Evolutionary conservation across 2,113 vertebrate species (phyloP).

Genomic region (Callaeas wilsoni): DNA sequence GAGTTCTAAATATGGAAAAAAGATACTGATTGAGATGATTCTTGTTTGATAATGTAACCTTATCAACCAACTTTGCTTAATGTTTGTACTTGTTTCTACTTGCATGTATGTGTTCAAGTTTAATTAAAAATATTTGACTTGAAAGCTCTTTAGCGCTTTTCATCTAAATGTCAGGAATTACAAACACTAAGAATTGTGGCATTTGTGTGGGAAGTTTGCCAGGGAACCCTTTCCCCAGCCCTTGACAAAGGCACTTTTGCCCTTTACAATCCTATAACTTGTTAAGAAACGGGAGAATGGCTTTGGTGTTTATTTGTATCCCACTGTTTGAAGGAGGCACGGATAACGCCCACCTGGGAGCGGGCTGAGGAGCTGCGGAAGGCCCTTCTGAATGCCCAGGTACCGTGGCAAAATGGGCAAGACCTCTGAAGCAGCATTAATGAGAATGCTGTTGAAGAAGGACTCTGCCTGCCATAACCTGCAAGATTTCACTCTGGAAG

Average conservation of each 20-base stretch:
- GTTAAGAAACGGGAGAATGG: background rate
- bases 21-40: background rate
- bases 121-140: slow-evolving; percentile 62
- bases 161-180: slow-evolving; percentile 20
- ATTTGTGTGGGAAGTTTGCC: background rate
- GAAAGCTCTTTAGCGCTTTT: slow-evolving; percentile 55
- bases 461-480: background rate
- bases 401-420: background rate
- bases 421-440: background rate
- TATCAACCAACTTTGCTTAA: background rate
- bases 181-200: background rate
- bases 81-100: slow-evolving; percentile 54
- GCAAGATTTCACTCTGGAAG: background rate
- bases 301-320: background rate
- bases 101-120: slow-evolving; percentile 43
- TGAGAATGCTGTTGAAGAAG: background rate
- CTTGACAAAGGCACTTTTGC: background rate
- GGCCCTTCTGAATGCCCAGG: background rate
- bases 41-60: slow-evolving; percentile 19
- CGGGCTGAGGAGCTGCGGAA: background rate
- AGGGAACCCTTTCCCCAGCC: background rate
- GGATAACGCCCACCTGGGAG: background rate
- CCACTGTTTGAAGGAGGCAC: background rate
- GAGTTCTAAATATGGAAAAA: background rate
- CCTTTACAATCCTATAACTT: accelerated